Evolutionary conservation across 2,797 vertebrate genomes (phyloP).

Genomic region (Poeciliopsis presidionis): DNA sequence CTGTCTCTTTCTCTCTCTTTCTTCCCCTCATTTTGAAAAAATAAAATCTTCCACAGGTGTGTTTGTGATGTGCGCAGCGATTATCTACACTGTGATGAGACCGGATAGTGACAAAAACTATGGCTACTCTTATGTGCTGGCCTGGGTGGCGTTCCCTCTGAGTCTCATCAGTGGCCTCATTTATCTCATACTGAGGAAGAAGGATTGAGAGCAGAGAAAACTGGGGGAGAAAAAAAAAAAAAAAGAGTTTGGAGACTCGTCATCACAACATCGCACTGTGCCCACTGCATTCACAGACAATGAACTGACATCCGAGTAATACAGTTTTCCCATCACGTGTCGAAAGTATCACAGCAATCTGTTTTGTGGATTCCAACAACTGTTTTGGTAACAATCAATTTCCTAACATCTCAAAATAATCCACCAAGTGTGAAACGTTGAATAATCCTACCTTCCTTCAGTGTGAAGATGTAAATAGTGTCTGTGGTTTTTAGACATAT

Average conservation of each 20-base stretch:
- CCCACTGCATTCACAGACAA: conserved; percentile 77
- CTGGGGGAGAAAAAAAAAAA: conserved; percentile 12
- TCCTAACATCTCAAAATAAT: conserved; percentile 34
- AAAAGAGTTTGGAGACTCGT: conserved; percentile 44
- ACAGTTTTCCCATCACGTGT: conserved; percentile 38
- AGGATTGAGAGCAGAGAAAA: conserved; percentile 80
- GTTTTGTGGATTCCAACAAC: conserved; percentile 18
- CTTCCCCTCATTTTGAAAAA: not conserved
- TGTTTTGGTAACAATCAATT: conserved; percentile 50
- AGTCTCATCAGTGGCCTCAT: conserved; percentile 90
- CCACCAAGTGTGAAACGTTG: conserved; percentile 43
- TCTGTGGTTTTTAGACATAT: conserved; percentile 85
- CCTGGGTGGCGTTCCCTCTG: conserved; percentile 95
- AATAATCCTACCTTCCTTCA: conserved; percentile 56
- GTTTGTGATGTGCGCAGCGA: conserved; percentile 92
- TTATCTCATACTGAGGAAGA: conserved; percentile 95
- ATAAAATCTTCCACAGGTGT: conserved; percentile 79
- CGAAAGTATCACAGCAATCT: conserved; percentile 32
- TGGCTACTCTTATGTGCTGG: conserved; percentile 92
- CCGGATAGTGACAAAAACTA: conserved; percentile 69
- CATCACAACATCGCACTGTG: conserved; percentile 72
- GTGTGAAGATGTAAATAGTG: conserved; percentile 80
- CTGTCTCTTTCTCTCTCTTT: not conserved
- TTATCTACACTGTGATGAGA: conserved; percentile 94
- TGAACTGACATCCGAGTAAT: conserved; percentile 64